Evolutionary conservation across 2,888 invertebrate genomes (phyloP).

Genomic region (Drosophila kanekoi): DNA sequence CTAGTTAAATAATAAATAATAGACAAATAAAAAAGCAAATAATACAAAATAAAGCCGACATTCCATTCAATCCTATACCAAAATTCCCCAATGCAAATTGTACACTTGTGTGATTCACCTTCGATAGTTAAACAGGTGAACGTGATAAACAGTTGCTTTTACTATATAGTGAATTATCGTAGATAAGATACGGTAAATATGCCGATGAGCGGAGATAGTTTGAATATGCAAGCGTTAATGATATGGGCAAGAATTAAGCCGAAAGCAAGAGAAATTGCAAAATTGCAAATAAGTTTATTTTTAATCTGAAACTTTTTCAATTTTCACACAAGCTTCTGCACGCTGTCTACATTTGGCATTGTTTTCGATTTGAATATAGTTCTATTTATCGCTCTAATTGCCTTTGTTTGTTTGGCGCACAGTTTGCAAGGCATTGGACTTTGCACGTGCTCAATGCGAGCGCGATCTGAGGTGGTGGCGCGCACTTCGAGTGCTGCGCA

Average conservation of each 20-base stretch:
- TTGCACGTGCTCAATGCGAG: constrained; percentile 22
- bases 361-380: not conserved
- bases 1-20: too few species aligned
- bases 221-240: not conserved
- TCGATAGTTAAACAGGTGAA: constrained; percentile 1
- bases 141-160: not conserved
- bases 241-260: not conserved
- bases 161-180: not conserved
- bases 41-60: too few species aligned
- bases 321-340: not conserved
- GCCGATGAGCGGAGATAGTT: not conserved
- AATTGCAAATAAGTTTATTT: not conserved
- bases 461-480: not conserved
- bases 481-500: constrained; percentile 1
- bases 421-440: constrained; percentile 26
- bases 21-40: too few species aligned
- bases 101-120: not conserved
- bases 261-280: not conserved
- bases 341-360: not conserved
- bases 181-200: not conserved
- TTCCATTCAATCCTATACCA: not conserved
- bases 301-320: too few species aligned
- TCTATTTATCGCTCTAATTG: not conserved
- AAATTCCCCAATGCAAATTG: not conserved
- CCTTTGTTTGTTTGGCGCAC: constrained; percentile 11